A percentile compares a stretch with the other conserved stretches of the same genome.
Conservation (phyloP, 2,888 invertebrate genomes). For the Rhagonycha lutea region DNA sequence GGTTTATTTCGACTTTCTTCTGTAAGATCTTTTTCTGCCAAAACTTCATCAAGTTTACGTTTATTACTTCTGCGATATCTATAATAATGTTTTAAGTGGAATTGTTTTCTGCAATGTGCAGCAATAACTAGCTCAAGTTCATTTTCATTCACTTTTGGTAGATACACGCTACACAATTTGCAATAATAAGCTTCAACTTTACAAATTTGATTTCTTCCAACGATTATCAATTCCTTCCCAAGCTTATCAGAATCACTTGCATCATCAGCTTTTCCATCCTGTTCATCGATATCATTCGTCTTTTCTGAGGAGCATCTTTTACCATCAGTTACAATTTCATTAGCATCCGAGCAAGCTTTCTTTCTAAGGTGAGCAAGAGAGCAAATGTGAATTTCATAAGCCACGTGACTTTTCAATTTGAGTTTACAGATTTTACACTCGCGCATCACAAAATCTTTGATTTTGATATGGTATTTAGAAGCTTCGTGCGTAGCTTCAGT, state of each 20-base stretch:
- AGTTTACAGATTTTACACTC: conserved; percentile 78
- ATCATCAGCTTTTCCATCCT: conserved; percentile 39
- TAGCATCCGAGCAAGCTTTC: conserved; percentile 57
- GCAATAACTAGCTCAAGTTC: conserved; percentile 52
- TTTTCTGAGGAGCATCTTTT: conserved; percentile 66
- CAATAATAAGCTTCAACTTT: conserved; percentile 80
- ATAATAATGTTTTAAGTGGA: conserved; percentile 77
- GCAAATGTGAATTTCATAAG: conserved; percentile 82
- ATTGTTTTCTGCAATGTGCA: conserved; percentile 73
- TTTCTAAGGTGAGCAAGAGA: conserved; percentile 79
- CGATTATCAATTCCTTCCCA: conserved; percentile 71
- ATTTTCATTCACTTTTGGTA: conserved; percentile 65
- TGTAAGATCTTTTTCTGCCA: conserved; percentile 56
- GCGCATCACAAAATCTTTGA: conserved; percentile 84
- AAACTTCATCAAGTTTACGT: conserved; percentile 66
- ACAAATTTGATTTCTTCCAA: conserved; percentile 77
- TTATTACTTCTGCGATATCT: conserved; percentile 78
- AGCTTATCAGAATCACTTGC: conserved; percentile 45
- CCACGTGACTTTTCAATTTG: conserved; percentile 81
- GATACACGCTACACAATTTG: conserved; percentile 76
- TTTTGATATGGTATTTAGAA: conserved; percentile 80
- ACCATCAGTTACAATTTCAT: conserved; percentile 50
- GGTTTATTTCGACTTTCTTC: conserved; percentile 53
- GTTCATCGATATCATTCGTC: conserved; percentile 56
- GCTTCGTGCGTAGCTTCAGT: conserved; percentile 74